Evolutionary conservation across 2,113 vertebrate species (phyloP).

Genomic region (Muscicapa adusta): DNA sequence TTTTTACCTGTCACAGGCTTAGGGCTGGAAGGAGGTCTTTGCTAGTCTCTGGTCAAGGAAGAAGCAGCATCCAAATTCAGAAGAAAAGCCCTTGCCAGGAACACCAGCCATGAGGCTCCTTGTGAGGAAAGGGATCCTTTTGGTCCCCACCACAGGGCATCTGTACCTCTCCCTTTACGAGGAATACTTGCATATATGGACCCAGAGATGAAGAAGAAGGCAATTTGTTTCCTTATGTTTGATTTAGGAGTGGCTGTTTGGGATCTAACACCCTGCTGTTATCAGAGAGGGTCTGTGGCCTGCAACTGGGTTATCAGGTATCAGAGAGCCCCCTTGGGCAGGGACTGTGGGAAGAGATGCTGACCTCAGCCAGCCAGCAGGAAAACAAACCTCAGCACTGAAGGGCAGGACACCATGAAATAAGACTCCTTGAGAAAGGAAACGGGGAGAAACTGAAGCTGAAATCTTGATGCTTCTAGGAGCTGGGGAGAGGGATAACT

Average conservation of each 20-base stretch:
- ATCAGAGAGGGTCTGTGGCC: background rate
- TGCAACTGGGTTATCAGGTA: background rate
- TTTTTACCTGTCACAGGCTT: background rate
- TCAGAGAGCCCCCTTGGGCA: background rate
- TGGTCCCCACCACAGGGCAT: background rate
- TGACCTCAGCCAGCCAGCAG: background rate
- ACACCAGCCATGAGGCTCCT: background rate
- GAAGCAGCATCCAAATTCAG: background rate
- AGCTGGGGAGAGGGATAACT: background rate
- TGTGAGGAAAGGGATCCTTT: fast-evolving
- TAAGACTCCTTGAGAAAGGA: conserved; percentile 42
- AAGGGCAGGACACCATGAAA: background rate
- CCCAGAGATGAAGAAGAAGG: background rate
- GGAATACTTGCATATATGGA: background rate
- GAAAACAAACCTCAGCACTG: conserved; percentile 24
- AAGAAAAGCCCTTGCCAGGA: background rate
- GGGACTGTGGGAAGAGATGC: background rate
- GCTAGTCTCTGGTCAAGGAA: background rate
- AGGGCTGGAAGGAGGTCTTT: background rate
- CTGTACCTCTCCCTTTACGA: background rate
- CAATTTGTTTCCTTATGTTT: background rate
- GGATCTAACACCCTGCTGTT: background rate
- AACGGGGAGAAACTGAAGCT: conserved; percentile 10
- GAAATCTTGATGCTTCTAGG: conserved; percentile 7
- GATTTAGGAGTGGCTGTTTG: background rate